Conservation (phyloP, 1,140 invertebrate genomes). For the Ephestia elutella region DNA sequence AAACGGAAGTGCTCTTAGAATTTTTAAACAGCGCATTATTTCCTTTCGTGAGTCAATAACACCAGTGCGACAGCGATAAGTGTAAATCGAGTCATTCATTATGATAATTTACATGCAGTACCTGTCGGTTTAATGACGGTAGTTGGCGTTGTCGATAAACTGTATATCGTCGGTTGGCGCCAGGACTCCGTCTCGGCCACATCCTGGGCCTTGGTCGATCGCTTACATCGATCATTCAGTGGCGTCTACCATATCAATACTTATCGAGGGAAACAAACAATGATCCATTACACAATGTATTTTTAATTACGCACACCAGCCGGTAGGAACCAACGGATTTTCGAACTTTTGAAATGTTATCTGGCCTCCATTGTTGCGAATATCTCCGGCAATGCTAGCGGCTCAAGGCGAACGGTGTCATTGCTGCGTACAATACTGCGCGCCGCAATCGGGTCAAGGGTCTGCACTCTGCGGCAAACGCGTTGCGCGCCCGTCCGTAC, state of each 20-base stretch:
- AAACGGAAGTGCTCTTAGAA: conserved; percentile 58
- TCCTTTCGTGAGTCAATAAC: conserved; percentile 56
- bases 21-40: conserved; percentile 58
- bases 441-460: conserved; percentile 67
- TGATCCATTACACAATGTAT: conserved; percentile 48
- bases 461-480: conserved; percentile 34
- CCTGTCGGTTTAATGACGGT: conserved; percentile 24
- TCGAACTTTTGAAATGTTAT: conserved; percentile 72
- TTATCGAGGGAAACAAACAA: conserved; percentile 17
- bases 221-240: neutral
- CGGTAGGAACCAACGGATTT: conserved; percentile 67
- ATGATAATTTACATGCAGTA: conserved; percentile 40
- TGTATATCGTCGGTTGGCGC: conserved; percentile 10
- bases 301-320: conserved; percentile 56
- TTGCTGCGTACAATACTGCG: conserved; percentile 66
- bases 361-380: conserved; percentile 74
- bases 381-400: conserved; percentile 72
- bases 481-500: conserved; percentile 27
- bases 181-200: neutral
- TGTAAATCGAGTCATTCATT: conserved; percentile 55
- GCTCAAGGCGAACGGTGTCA: conserved; percentile 72
- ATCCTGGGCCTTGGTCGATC: conserved; percentile 7
- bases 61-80: conserved; percentile 46
- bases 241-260: neutral
- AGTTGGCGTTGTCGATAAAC: conserved; percentile 25